A percentile compares a stretch with the other conserved stretches of the same genome.
These are phyloP conservation scores for Neuroscelio doddi DNA, from an alignment of 2,888 invertebrate genomes.

Conservation along the genomic window DNA sequence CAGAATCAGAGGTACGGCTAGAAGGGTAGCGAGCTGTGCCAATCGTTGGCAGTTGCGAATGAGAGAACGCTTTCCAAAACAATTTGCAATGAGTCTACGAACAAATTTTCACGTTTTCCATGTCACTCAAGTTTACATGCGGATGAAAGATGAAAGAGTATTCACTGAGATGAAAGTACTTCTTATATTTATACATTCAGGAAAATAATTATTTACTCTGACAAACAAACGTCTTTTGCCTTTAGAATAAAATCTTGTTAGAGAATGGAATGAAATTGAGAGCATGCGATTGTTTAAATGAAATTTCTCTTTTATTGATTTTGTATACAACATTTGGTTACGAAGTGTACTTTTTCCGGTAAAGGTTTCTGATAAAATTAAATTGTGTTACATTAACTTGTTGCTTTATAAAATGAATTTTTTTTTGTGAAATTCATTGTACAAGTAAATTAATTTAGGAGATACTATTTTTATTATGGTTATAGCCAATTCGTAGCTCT, in stretches of 20 bases:
- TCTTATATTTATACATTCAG: conserved; percentile 17
- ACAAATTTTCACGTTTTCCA: conserved; percentile 41
- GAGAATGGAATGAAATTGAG: conserved; percentile 5
- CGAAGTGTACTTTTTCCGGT: background rate
- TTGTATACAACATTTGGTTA: background rate
- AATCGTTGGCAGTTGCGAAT: conserved; percentile 43
- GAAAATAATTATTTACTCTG: conserved; percentile 32
- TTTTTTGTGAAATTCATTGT: no score
- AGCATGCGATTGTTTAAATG: conserved; percentile 8
- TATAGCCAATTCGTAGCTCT: conserved; percentile 22
- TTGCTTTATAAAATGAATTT: no score
- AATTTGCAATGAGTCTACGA: conserved; percentile 41
- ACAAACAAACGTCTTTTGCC: conserved; percentile 26
- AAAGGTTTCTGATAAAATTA: conserved; percentile 2
- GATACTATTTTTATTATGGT: background rate
- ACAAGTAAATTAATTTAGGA: no score
- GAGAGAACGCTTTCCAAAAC: conserved; percentile 47
- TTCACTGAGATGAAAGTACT: conserved; percentile 11
- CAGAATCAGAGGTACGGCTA: conserved; percentile 24
- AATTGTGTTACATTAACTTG: background rate
- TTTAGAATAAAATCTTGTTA: conserved; percentile 18
- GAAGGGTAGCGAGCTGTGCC: conserved; percentile 38
- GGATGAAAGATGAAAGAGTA: conserved; percentile 35
- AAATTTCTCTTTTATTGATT: conserved; percentile 13
- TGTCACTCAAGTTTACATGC: conserved; percentile 32